These are phyloP conservation scores for Bombylius discolor DNA, from an alignment of 2,888 invertebrate species.

Conservation along the genomic window DNA sequence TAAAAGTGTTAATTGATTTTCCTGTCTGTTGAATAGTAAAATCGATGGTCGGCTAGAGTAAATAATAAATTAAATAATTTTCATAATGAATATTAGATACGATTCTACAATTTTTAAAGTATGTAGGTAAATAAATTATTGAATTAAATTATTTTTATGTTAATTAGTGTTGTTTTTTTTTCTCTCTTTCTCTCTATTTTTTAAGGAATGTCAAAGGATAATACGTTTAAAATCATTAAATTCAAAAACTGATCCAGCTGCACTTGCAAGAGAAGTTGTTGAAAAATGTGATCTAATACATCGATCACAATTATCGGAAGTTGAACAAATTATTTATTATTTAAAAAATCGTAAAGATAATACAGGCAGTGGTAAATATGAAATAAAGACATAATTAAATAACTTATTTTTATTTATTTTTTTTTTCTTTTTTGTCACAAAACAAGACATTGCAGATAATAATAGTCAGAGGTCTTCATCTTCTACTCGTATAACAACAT, in stretches of 20 bases:
- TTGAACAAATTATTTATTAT: constrained; percentile 78
- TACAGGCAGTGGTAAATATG: constrained; percentile 23
- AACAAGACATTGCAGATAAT: constrained; percentile 27
- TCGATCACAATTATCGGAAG: constrained; percentile 64
- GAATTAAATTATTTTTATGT: background rate
- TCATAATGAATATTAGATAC: too few species aligned
- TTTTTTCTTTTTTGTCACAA: background rate
- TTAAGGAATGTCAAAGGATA: constrained; percentile 64
- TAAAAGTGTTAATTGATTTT: too few species aligned
- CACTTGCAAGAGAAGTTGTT: constrained; percentile 70
- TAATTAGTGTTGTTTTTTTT: background rate
- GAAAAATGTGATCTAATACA: constrained; percentile 77
- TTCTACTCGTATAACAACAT: constrained; percentile 21
- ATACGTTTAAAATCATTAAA: constrained; percentile 70
- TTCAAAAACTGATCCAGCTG: constrained; percentile 62
- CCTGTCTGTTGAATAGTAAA: too few species aligned
- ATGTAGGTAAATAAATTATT: too few species aligned
- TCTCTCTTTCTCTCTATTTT: background rate
- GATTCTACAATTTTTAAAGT: too few species aligned
- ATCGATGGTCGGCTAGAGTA: too few species aligned
- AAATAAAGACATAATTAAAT: constrained; percentile 1
- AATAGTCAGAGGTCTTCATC: constrained; percentile 25
- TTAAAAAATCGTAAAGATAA: constrained; percentile 62
- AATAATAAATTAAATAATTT: too few species aligned
- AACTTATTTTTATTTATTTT: background rate